A percentile compares a stretch with the other conserved stretches of the same genome.
phyloP scores from a whole-genome alignment of 2,888 invertebrate genomes.

The Geophilus truncorum region DNA sequence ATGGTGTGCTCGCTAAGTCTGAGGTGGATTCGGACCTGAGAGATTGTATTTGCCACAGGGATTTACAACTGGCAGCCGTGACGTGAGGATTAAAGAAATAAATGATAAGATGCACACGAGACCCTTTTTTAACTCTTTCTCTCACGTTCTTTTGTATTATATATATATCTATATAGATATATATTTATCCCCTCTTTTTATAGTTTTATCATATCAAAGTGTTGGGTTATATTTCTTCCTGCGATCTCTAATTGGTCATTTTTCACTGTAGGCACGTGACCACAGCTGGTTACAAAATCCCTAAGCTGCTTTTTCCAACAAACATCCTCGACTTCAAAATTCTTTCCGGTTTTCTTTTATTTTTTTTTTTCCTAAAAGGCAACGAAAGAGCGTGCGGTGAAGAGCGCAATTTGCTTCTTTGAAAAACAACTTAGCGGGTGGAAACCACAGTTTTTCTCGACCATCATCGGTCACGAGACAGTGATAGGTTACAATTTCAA shows the following conservation, averaged over 20 bases:
- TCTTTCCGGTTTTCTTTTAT: no score
- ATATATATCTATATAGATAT: no score
- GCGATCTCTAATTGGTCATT: not conserved
- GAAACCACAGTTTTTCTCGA: no score
- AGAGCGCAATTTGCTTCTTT: no score
- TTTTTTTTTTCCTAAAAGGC: no score
- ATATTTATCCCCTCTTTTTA: not conserved
- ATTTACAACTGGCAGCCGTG: not conserved
- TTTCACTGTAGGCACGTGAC: not conserved
- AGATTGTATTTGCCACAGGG: not conserved
- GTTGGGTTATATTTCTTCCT: not conserved
- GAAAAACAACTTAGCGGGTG: no score
- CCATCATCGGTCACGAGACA: no score
- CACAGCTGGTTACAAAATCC: not conserved
- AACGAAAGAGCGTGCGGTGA: no score
- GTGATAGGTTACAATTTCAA: no score
- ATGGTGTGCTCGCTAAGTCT: not conserved
- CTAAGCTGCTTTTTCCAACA: no score
- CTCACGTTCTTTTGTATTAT: not conserved
- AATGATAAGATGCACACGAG: not conserved
- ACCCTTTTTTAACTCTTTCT: not conserved
- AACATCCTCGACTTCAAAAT: no score
- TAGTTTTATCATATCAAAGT: not conserved
- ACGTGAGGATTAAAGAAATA: not conserved
- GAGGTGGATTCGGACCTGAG: not conserved